phyloP scores from a whole-genome alignment of 2,888 invertebrate genomes.

The Helicoverpa assulta region DNA sequence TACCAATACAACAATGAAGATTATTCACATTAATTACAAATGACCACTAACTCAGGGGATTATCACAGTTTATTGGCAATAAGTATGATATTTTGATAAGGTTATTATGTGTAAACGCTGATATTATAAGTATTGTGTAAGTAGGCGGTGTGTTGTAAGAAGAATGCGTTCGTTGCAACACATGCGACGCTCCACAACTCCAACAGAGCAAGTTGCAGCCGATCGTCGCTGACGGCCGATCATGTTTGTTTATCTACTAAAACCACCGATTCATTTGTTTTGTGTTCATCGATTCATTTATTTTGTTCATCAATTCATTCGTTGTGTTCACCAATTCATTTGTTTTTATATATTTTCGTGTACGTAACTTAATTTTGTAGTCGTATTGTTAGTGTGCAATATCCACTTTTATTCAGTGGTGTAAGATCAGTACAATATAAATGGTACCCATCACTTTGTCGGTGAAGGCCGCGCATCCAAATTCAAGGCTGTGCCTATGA shows the following conservation, averaged over 20 bases:
- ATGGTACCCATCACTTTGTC: conserved; percentile 30
- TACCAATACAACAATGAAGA: conserved; percentile 6
- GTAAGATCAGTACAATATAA: conserved; percentile 16
- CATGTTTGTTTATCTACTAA: conserved; percentile 49
- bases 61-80: conserved; percentile 34
- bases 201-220: conserved; percentile 50
- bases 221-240: conserved; percentile 46
- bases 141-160: conserved; percentile 66
- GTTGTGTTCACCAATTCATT: too few species aligned
- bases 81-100: conserved; percentile 44
- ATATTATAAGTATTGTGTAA: conserved; percentile 55
- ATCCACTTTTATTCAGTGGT: conserved; percentile 15
- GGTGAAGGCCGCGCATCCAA: conserved; percentile 39
- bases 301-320: too few species aligned
- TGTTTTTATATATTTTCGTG: too few species aligned
- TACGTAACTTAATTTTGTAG: background rate
- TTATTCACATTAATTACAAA: background rate
- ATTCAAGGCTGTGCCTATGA: conserved; percentile 47
- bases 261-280: too few species aligned
- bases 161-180: conserved; percentile 73
- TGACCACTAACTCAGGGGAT: conserved; percentile 10
- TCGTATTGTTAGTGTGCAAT: background rate
- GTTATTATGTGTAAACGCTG: background rate
- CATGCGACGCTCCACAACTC: conserved; percentile 46
- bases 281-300: too few species aligned